Evolutionary conservation across 1,140 invertebrate species (phyloP).

Genomic region (Chironomus tepperi): DNA sequence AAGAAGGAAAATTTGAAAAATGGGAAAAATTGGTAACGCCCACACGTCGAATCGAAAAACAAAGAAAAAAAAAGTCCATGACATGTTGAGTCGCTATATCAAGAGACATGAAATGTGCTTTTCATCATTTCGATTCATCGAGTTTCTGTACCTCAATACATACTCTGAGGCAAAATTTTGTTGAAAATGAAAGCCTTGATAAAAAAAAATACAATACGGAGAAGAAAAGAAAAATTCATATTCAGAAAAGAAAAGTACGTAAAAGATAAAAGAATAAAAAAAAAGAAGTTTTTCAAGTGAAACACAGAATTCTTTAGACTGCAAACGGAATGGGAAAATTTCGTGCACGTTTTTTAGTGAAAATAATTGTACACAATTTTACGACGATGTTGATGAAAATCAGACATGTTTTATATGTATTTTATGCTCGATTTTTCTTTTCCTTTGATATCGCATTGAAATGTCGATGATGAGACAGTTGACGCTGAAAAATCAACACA

Average conservation of each 20-base stretch:
- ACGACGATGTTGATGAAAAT: slow-evolving; percentile 12
- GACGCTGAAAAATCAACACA: slow-evolving; percentile 5
- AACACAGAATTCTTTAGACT: neutral
- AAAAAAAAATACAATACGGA: neutral
- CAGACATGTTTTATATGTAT: slow-evolving; percentile 13
- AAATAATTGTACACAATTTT: slow-evolving; percentile 15
- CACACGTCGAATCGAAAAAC: neutral
- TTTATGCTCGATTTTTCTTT: slow-evolving; percentile 8
- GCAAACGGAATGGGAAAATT: neutral
- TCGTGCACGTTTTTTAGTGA: neutral
- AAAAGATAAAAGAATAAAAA: neutral
- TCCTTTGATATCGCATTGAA: slow-evolving; percentile 4
- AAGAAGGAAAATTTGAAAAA: slow-evolving; percentile 1
- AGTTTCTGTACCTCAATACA: neutral
- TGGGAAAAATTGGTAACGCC: neutral
- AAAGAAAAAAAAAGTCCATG: neutral
- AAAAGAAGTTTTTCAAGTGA: neutral
- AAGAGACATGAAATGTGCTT: slow-evolving; percentile 12
- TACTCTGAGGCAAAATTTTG: neutral
- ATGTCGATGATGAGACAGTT: neutral
- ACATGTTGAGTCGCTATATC: slow-evolving; percentile 6
- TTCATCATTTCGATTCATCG: slow-evolving; percentile 11
- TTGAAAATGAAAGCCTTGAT: slow-evolving; percentile 13
- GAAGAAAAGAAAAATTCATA: too few relatives aligned
- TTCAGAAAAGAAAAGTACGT: neutral